Percentiles rank a stretch among this genome's conserved stretches.
Conservation (phyloP, 1,140 invertebrate genomes). For the Choristoneura fumiferana region DNA sequence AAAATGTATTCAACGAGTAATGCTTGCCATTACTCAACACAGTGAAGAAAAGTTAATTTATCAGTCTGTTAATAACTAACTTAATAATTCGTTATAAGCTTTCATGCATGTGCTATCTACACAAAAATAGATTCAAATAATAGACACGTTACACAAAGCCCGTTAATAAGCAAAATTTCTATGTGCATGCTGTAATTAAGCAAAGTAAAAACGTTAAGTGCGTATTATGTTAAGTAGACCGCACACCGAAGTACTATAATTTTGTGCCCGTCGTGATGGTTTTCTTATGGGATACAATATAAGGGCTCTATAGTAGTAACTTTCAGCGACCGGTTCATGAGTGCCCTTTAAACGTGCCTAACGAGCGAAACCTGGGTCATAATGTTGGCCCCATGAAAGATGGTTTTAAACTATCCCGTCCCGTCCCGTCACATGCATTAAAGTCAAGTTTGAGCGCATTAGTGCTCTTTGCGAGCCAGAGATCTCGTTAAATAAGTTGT, state of each 20-base stretch:
- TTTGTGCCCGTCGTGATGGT: conserved; percentile 1
- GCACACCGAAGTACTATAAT: not conserved
- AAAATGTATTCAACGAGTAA: conserved; percentile 2
- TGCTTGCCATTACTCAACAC: conserved; percentile 9
- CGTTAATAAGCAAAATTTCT: not conserved
- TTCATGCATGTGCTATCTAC: conserved; percentile 10
- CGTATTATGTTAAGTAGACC: not conserved
- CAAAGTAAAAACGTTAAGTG: conserved; percentile 5
- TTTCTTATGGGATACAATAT: not conserved
- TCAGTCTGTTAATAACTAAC: not conserved
- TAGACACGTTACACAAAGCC: too few relatives aligned
- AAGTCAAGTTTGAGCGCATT: conserved; percentile 4
- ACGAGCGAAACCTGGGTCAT: conserved; percentile 7
- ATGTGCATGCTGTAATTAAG: conserved; percentile 1
- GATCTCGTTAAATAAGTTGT: not conserved
- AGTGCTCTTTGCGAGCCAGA: not conserved
- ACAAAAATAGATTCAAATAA: not conserved
- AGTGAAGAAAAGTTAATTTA: conserved; percentile 10
- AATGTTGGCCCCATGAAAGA: conserved; percentile 2
- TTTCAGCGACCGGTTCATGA: not conserved
- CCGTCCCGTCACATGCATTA: conserved; percentile 6
- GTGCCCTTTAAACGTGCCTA: conserved; percentile 9
- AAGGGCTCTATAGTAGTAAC: not conserved
- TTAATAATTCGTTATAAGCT: conserved; percentile 1
- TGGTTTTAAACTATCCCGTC: not conserved